These are phyloP conservation scores for Serilophus lunatus DNA, from an alignment of 2,113 vertebrate species.

Conservation along the genomic window DNA sequence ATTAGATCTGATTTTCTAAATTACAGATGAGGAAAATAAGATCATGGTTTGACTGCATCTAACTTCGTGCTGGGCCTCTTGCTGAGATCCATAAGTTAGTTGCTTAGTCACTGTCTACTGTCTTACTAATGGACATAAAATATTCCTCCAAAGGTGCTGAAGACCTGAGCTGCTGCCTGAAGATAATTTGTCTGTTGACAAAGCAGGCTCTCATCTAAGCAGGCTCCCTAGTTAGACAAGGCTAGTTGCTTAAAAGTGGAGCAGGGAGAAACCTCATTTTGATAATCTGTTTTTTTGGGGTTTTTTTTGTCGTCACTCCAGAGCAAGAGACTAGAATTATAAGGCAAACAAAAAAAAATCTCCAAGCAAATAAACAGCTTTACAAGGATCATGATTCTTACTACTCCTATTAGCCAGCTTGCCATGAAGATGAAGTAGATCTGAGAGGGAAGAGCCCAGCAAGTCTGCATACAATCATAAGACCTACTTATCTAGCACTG, in stretches of 20 bases:
- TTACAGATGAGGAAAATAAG: background rate
- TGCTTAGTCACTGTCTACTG: background rate
- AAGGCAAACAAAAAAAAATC: background rate
- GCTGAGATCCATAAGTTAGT: background rate
- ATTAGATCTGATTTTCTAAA: background rate
- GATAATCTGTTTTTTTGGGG: too few relatives aligned
- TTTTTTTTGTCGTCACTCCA: background rate
- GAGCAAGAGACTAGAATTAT: background rate
- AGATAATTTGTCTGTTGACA: background rate
- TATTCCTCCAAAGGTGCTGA: background rate
- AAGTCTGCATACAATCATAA: background rate
- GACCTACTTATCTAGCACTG: background rate
- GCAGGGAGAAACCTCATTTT: background rate
- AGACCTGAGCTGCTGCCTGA: background rate
- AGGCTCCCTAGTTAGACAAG: background rate
- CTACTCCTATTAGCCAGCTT: background rate
- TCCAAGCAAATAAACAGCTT: background rate
- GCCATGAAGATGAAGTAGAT: background rate
- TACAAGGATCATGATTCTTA: background rate
- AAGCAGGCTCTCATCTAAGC: background rate
- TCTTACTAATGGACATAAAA: background rate
- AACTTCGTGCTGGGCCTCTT: background rate
- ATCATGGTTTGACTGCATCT: background rate
- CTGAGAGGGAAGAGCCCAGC: background rate
- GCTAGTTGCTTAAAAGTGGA: background rate